A percentile compares a stretch with the other conserved stretches of the same genome.
Conservation (phyloP, 2,113 vertebrate species). For the Miniopterus natalensis region DNA sequence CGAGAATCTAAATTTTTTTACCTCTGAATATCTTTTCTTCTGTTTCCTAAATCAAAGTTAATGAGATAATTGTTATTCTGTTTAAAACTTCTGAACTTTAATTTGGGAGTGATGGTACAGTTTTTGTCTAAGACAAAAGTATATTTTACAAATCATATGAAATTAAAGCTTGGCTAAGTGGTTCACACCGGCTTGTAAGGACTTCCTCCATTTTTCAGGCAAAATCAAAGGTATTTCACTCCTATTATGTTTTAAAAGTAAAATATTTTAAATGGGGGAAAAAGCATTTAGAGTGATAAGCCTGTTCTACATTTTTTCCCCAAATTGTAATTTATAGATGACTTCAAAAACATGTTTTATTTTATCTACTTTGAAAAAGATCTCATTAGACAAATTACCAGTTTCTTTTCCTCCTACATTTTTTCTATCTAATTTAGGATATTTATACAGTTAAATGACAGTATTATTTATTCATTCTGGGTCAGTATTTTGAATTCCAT, state of each 20-base stretch:
- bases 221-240: slow-evolving; percentile 25
- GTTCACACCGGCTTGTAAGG: neutral
- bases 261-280: neutral
- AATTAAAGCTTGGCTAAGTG: slow-evolving; percentile 7
- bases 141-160: neutral
- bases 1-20: neutral
- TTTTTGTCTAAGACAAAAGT: slow-evolving; percentile 22
- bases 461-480: slow-evolving; percentile 10
- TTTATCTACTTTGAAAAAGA: slow-evolving; percentile 4
- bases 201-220: neutral
- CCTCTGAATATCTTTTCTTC: neutral
- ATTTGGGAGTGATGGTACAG: neutral
- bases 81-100: slow-evolving; percentile 34
- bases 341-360: slow-evolving; percentile 39
- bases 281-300: slow-evolving; percentile 4
- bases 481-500: slow-evolving; percentile 37
- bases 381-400: slow-evolving; percentile 43
- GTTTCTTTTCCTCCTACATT: slow-evolving; percentile 21
- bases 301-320: neutral
- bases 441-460: slow-evolving; percentile 20
- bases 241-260: neutral
- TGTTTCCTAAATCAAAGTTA: neutral
- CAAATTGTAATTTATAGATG: neutral
- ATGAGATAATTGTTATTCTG: neutral
- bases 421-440: neutral